Percentiles rank a stretch among this genome's conserved stretches.
phyloP scores from a whole-genome alignment of 1,140 invertebrate genomes.

The Aphaenogaster ashmeadi region DNA sequence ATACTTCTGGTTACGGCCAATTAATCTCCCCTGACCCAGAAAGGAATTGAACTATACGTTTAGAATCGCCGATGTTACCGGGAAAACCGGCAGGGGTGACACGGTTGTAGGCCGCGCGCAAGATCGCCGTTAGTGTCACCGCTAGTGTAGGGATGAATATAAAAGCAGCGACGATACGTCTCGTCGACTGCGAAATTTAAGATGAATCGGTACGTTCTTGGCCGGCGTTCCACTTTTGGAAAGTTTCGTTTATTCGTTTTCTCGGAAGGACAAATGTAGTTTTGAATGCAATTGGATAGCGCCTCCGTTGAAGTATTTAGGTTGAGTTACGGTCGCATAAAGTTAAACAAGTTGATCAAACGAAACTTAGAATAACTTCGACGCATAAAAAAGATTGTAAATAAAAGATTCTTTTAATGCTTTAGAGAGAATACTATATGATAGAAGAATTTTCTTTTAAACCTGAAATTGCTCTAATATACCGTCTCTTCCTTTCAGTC shows the following conservation, averaged over 20 bases:
- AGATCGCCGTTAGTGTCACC: conserved; percentile 51
- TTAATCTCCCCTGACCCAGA: conserved; percentile 63
- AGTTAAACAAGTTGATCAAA: conserved; percentile 41
- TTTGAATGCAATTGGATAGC: conserved; percentile 70
- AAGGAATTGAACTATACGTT: conserved; percentile 55
- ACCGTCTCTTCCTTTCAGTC: neutral
- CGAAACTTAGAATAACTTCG: conserved; percentile 4
- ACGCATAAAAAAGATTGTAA: neutral
- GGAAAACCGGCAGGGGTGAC: conserved; percentile 35
- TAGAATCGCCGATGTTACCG: conserved; percentile 44
- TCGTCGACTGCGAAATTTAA: conserved; percentile 58
- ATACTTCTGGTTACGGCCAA: conserved; percentile 55
- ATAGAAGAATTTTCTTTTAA: neutral
- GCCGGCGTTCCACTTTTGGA: conserved; percentile 69
- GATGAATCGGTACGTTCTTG: conserved; percentile 47
- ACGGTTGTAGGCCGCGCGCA: conserved; percentile 41
- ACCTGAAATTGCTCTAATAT: neutral
- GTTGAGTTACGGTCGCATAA: conserved; percentile 36
- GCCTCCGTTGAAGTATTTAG: conserved; percentile 64
- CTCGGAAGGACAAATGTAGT: conserved; percentile 65
- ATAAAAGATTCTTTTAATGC: neutral
- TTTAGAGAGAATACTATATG: neutral
- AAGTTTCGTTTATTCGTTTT: conserved; percentile 73
- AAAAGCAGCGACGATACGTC: conserved; percentile 61
- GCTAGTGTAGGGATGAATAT: conserved; percentile 52